Percentiles rank a stretch among this genome's conserved stretches.
Evolutionary conservation across 2,797 vertebrate species (phyloP).

Genomic region (Hoplostethus atlanticus): DNA sequence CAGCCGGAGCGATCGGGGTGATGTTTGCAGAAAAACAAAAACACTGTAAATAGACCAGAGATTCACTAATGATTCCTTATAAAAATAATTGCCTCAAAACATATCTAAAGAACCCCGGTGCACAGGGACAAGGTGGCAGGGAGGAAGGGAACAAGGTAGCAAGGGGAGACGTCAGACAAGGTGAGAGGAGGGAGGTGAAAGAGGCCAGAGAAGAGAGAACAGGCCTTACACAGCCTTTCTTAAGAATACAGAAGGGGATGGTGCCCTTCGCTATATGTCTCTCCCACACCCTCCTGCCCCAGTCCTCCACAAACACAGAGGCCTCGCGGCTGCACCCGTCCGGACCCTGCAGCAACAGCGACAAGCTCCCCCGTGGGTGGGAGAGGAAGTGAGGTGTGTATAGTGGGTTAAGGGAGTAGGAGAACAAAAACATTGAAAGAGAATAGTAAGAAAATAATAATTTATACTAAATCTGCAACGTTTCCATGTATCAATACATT

Average conservation of each 20-base stretch:
- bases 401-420: conserved; percentile 25
- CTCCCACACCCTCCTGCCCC: conserved; percentile 88
- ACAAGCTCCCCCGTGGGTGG: conserved; percentile 33
- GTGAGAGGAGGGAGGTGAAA: conserved; percentile 33
- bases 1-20: background rate
- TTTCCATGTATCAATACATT: no score
- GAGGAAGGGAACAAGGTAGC: conserved; percentile 13
- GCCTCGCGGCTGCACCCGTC: conserved; percentile 79
- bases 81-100: background rate
- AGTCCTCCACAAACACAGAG: conserved; percentile 86
- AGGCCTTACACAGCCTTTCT: conserved; percentile 85
- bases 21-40: no score
- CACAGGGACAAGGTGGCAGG: conserved; percentile 20
- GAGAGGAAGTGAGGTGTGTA: conserved; percentile 48
- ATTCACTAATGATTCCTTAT: background rate
- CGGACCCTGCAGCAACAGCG: conserved; percentile 81
- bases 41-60: background rate
- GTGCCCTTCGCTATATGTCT: conserved; percentile 86
- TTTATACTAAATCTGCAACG: no score
- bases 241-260: conserved; percentile 86
- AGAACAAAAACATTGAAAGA: no score
- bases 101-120: no score
- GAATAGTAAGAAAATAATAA: no score
- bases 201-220: conserved; percentile 36
- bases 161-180: conserved; percentile 50